A percentile compares a stretch with the other conserved stretches of the same genome.
phyloP scores from a whole-genome alignment of 2,888 invertebrate genomes.

The Eilema caniola region DNA sequence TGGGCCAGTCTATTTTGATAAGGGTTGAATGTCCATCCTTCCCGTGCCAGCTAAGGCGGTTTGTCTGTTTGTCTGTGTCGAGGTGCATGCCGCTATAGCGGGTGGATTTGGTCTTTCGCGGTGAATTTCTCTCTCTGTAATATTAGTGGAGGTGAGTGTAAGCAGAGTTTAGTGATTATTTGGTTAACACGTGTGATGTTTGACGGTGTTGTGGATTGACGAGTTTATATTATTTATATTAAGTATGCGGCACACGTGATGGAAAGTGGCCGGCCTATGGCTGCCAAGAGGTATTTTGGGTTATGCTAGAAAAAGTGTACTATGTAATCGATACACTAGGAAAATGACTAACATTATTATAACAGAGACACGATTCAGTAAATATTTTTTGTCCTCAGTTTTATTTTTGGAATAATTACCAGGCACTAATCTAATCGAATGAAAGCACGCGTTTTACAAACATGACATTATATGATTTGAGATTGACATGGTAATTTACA shows the following conservation, averaged over 20 bases:
- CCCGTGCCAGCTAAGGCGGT: slow-evolving; percentile 79
- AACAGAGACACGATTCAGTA: too few relatives aligned
- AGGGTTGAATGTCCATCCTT: slow-evolving; percentile 82
- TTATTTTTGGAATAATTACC: too few relatives aligned
- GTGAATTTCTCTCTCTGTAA: slow-evolving; percentile 82
- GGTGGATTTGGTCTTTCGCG: slow-evolving; percentile 72
- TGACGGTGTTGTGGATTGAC: slow-evolving; percentile 22
- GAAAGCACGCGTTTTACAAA: too few relatives aligned
- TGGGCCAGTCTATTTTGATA: slow-evolving; percentile 82
- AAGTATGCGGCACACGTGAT: too few relatives aligned
- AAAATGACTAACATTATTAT: background rate
- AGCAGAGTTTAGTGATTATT: slow-evolving; percentile 48
- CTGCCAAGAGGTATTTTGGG: background rate
- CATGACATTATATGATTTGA: too few relatives aligned
- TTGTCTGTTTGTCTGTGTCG: slow-evolving; percentile 55
- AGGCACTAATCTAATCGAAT: too few relatives aligned
- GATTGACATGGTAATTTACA: too few relatives aligned
- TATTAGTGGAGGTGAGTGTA: slow-evolving; percentile 52
- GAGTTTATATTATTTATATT: background rate
- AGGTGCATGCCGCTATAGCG: slow-evolving; percentile 77
- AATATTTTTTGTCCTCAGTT: too few relatives aligned
- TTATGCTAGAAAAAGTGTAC: background rate
- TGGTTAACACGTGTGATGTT: slow-evolving; percentile 37
- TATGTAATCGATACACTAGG: background rate
- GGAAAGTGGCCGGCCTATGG: too few relatives aligned